phyloP scores from a whole-genome alignment of 1,140 invertebrate genomes.

The Plectrocnemia conspersa region DNA sequence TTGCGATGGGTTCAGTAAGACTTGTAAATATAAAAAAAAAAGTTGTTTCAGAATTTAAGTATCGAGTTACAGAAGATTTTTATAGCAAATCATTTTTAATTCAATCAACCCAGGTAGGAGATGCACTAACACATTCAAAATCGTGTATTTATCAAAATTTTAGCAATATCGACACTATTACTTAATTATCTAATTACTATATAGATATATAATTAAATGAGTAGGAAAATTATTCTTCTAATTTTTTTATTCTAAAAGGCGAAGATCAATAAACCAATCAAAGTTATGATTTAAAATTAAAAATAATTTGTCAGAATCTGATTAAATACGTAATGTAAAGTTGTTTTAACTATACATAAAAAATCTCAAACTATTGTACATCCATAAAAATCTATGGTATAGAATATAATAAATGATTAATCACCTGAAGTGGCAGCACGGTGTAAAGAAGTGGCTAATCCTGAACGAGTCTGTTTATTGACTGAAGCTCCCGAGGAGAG shows the following conservation, averaged over 20 bases:
- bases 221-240: too few relatives aligned
- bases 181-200: too few relatives aligned
- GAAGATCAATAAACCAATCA: neutral
- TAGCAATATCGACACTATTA: too few relatives aligned
- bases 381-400: slow-evolving; percentile 4
- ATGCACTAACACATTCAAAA: too few relatives aligned
- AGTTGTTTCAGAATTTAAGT: slow-evolving; percentile 4
- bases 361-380: slow-evolving; percentile 6
- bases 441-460: slow-evolving; percentile 73
- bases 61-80: too few relatives aligned
- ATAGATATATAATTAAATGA: neutral
- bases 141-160: too few relatives aligned
- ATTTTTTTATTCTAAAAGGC: too few relatives aligned
- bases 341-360: neutral
- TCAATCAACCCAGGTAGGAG: too few relatives aligned
- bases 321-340: neutral
- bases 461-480: slow-evolving; percentile 67
- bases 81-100: too few relatives aligned
- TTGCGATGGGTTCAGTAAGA: neutral
- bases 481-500: slow-evolving; percentile 65
- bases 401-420: slow-evolving; percentile 7
- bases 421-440: slow-evolving; percentile 70
- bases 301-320: slow-evolving; percentile 3
- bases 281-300: neutral
- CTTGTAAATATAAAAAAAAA: slow-evolving; percentile 1